Base-by-base conservation (phyloP, 1,140 invertebrate genomes). In the Achatina immaculata region DNA sequence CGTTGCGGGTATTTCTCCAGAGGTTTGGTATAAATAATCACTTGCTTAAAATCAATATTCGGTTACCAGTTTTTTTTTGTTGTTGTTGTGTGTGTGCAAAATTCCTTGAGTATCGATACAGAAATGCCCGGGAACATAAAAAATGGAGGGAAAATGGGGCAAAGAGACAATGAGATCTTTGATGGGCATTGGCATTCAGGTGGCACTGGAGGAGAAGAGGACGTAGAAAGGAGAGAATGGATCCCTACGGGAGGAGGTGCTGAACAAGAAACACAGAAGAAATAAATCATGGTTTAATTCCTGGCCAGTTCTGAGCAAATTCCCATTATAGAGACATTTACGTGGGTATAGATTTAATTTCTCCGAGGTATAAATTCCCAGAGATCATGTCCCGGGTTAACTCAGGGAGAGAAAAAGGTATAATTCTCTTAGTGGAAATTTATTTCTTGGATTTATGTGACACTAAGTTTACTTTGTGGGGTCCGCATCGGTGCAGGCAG, bases 101-200 rank as follows among this genome's bases (percentile, higher is more conserved):
- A n/a, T n/a, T n/a, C n/a, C n/a, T n/a, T n/a, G n/a, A 4, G 58
- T 62, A 62, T 62, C 58, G 28, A 62, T 62, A 62, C 28, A 62
- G 58, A 9, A 28, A 62, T n/a, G 58, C 1, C 31, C 58, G 28
- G 58, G 58, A 9, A 62, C 55, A 58, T 62, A 34, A 31, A 4
- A 14, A n/a, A 9, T 28, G 28, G n/a, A 4, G 4, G 28, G 4
- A 31, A 14, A 28, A 28, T 9, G 21, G 21, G 58, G 58, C n/a
- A n/a, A n/a, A n/a, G 58, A 62, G n/a, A 62, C 58, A 62, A 62
- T 62, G 28, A n/a, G 58, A 62, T 62, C 58, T 62, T 62, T 62
- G 58, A 0, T 28, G 28, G 58, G n/a, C n/a, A 4, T 0, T 62
- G 28, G 31, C 58, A 34, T 58, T 6, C 48, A 31, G 28, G 4